These are phyloP conservation scores for Limnothrissa miodon DNA, from an alignment of 2,113 vertebrate genomes.

Conservation along the genomic window DNA sequence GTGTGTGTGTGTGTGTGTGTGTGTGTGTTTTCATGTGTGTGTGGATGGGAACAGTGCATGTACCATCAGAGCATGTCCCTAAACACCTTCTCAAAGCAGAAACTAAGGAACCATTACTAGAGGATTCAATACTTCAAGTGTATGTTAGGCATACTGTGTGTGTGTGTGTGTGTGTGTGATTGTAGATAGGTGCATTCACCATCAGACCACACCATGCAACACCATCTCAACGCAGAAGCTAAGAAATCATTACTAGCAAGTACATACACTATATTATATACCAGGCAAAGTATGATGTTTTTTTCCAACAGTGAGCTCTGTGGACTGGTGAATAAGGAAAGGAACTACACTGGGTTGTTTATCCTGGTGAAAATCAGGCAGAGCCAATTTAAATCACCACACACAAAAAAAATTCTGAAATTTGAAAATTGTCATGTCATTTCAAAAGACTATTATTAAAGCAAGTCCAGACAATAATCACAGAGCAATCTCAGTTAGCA, in stretches of 20 bases:
- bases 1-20: background rate
- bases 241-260: constrained; percentile 20
- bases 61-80: constrained; percentile 25
- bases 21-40: background rate
- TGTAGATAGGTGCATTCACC: constrained; percentile 35
- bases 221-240: constrained; percentile 31
- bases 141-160: too few species aligned
- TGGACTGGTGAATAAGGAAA: background rate
- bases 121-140: too few species aligned
- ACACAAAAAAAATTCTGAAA: background rate
- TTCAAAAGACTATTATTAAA: background rate
- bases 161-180: background rate
- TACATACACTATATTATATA: background rate
- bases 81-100: constrained; percentile 28
- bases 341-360: background rate
- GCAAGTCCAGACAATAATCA: too few species aligned
- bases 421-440: background rate
- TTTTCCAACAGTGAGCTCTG: background rate
- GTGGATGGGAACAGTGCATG: constrained; percentile 37
- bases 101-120: constrained; percentile 37
- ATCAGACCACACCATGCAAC: constrained; percentile 18
- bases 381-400: background rate
- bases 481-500: background rate
- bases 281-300: too few species aligned
- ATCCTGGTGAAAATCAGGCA: background rate